Conservation (phyloP, 2,113 vertebrate species). For the Macquaria australasica region DNA sequence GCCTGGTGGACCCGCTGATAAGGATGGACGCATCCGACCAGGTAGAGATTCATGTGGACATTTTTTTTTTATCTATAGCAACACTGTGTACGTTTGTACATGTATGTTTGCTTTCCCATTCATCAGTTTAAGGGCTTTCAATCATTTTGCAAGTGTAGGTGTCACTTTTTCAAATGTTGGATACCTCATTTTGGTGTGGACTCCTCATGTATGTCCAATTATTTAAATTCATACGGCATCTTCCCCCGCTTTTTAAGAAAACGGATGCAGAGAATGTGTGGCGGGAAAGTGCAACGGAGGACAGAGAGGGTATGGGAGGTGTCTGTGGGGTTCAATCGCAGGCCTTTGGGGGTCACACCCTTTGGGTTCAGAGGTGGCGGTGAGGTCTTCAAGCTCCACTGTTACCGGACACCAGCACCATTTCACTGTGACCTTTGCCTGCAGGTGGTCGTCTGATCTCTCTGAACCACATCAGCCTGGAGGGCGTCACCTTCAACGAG, state of each 20-base stretch:
- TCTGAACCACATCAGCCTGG: slow-evolving; percentile 91
- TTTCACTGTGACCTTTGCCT: slow-evolving; percentile 66
- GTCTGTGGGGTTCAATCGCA: not conserved
- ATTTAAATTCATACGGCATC: not conserved
- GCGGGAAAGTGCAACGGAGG: not conserved
- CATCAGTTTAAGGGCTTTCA: not conserved
- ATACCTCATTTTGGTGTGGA: not conserved
- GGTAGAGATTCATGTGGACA: slow-evolving; percentile 75
- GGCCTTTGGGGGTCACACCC: not conserved
- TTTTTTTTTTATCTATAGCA: not conserved
- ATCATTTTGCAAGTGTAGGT: not conserved
- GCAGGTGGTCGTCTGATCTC: slow-evolving; percentile 92
- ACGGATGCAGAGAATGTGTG: not conserved
- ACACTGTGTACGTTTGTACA: not conserved
- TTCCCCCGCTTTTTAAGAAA: not conserved
- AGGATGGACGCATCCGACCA: slow-evolving; percentile 88
- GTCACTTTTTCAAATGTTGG: not conserved
- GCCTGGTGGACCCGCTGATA: slow-evolving; percentile 92
- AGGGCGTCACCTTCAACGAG: slow-evolving; percentile 90
- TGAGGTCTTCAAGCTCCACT: not conserved
- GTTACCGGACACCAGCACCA: slow-evolving; percentile 25
- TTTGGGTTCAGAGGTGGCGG: slow-evolving; percentile 2
- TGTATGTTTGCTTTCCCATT: not conserved
- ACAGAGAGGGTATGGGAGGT: not conserved
- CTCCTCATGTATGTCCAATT: too few species aligned